phyloP scores from a whole-genome alignment of 2,797 vertebrate genomes.

The Hydrophis major region DNA sequence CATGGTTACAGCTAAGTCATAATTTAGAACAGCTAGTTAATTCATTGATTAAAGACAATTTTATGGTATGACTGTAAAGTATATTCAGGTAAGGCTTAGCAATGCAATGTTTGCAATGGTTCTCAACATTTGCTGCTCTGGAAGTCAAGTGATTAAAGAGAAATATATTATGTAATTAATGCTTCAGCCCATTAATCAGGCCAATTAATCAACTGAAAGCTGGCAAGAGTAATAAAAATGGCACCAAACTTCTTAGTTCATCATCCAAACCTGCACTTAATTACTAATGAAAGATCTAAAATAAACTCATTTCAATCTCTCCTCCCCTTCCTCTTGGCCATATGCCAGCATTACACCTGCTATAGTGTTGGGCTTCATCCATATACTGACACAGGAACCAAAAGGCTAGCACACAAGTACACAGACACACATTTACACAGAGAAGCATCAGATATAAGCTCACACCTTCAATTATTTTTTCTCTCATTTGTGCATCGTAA shows the following conservation, averaged over 20 bases:
- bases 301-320: background rate
- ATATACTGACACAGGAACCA: background rate
- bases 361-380: background rate
- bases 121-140: background rate
- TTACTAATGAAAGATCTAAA: background rate
- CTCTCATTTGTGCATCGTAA: background rate
- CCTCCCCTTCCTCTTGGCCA: background rate
- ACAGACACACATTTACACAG: background rate
- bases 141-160: slow-evolving; percentile 1
- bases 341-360: background rate
- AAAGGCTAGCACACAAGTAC: background rate
- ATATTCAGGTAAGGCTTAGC: background rate
- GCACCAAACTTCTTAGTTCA: background rate
- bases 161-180: background rate
- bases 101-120: background rate
- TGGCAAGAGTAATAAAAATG: background rate
- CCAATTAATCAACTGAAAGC: slow-evolving; percentile 3
- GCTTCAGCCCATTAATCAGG: slow-evolving; percentile 4
- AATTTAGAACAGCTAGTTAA: background rate
- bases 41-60: background rate
- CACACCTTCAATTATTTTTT: background rate
- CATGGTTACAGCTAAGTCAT: background rate
- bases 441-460: background rate
- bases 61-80: background rate
- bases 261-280: background rate